A percentile compares a stretch with the other conserved stretches of the same genome.
Evolutionary conservation across 2,113 vertebrate genomes (phyloP).

Genomic region (Scartelaos histophorus): DNA sequence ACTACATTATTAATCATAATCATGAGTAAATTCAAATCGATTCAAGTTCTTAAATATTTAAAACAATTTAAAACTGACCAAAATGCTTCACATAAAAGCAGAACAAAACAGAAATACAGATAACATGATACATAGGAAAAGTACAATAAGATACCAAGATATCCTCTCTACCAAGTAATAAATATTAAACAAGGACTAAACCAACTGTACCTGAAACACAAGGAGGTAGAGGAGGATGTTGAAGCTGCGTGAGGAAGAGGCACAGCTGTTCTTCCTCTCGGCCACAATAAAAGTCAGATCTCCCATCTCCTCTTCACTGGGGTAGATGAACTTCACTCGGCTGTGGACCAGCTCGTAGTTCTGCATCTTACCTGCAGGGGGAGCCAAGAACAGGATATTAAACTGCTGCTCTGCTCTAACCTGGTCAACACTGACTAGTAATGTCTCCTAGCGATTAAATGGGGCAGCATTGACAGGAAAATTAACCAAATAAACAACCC

Average conservation of each 20-base stretch:
- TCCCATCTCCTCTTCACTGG: constrained; percentile 96
- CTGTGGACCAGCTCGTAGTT: constrained; percentile 98
- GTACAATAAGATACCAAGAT: no score
- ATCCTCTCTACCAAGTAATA: no score
- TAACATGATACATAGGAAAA: no score
- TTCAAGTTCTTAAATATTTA: no score
- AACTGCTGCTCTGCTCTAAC: not conserved
- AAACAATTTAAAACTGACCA: no score
- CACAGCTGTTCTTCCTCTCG: constrained; percentile 81
- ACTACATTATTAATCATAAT: not conserved
- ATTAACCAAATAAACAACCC: not conserved
- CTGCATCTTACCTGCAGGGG: constrained; percentile 90
- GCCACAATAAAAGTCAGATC: constrained; percentile 93
- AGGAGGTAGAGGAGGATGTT: constrained; percentile 92
- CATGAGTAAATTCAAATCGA: no score
- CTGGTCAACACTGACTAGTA: not conserved
- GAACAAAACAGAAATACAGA: no score
- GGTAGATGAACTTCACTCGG: constrained; percentile 95
- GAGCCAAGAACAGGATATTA: constrained; percentile 12
- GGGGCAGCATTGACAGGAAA: not conserved
- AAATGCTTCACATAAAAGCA: no score
- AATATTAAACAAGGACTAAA: not conserved
- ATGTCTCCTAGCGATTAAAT: no score
- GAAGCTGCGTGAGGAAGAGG: constrained; percentile 73
- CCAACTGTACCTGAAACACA: constrained; percentile 86